Evolutionary conservation across 2,888 invertebrate species (phyloP).

Genomic region (Tenthredo notha): DNA sequence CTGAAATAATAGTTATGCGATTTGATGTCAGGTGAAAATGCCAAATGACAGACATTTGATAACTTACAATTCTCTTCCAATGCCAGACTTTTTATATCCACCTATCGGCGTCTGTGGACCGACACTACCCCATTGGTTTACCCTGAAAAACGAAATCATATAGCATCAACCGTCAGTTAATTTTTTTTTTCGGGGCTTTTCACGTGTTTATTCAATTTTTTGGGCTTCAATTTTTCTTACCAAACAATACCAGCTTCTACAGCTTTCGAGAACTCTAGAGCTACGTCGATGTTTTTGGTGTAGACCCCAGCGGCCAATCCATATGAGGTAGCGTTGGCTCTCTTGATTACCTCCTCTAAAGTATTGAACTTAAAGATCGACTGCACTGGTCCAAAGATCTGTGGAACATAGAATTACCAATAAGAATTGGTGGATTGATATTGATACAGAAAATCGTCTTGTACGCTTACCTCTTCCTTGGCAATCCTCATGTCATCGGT

Average conservation of each 20-base stretch:
- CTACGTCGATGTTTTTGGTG: conserved; percentile 89
- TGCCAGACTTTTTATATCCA: conserved; percentile 91
- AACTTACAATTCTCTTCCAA: conserved; percentile 84
- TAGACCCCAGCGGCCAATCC: conserved; percentile 92
- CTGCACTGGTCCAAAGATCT: conserved; percentile 96
- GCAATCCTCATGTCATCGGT: conserved; percentile 79
- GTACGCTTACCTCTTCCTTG: conserved; percentile 76
- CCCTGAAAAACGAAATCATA: conserved; percentile 78
- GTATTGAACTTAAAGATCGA: conserved; percentile 90
- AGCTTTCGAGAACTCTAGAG: conserved; percentile 87
- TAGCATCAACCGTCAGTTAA: not conserved
- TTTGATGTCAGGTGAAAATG: not conserved
- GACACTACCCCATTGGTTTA: conserved; percentile 86
- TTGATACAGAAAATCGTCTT: not conserved
- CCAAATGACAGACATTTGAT: not conserved
- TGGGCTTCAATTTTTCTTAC: conserved; percentile 73
- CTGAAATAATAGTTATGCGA: not conserved
- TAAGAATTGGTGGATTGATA: not conserved
- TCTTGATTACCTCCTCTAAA: conserved; percentile 88
- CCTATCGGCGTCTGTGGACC: conserved; percentile 90
- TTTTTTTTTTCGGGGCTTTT: not conserved
- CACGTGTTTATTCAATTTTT: not conserved
- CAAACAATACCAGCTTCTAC: conserved; percentile 90
- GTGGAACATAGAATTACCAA: conserved; percentile 56
- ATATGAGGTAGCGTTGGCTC: conserved; percentile 90